phyloP scores from a whole-genome alignment of 1,140 invertebrate species.

The Teleopsis dalmanni region DNA sequence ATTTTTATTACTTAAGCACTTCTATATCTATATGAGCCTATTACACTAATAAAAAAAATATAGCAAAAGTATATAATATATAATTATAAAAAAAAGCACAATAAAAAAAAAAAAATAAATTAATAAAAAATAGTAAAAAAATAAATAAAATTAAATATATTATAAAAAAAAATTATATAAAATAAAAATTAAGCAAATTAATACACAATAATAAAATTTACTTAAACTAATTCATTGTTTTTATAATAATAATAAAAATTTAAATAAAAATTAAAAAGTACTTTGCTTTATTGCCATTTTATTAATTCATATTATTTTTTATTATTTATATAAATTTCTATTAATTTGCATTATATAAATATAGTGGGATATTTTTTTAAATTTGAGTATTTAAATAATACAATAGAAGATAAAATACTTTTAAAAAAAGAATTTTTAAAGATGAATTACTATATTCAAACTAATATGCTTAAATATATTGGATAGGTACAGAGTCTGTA shows the following conservation, averaged over 20 bases:
- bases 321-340: no score
- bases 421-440: no score
- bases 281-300: background rate
- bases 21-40: no score
- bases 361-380: background rate
- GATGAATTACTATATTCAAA: background rate
- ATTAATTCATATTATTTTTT: background rate
- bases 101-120: no score
- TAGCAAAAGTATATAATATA: no score
- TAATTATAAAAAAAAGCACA: no score
- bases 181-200: background rate
- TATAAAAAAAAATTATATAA: no score
- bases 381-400: background rate
- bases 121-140: no score
- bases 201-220: background rate
- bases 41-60: no score
- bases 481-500: background rate
- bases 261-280: background rate
- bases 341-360: no score
- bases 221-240: background rate
- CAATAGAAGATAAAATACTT: background rate
- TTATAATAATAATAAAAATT: background rate
- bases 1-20: no score
- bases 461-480: background rate
- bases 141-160: no score